Percentiles rank a stretch among this genome's conserved stretches.
phyloP scores from a whole-genome alignment of 2,113 vertebrate species.

The Todiramphus chloris region DNA sequence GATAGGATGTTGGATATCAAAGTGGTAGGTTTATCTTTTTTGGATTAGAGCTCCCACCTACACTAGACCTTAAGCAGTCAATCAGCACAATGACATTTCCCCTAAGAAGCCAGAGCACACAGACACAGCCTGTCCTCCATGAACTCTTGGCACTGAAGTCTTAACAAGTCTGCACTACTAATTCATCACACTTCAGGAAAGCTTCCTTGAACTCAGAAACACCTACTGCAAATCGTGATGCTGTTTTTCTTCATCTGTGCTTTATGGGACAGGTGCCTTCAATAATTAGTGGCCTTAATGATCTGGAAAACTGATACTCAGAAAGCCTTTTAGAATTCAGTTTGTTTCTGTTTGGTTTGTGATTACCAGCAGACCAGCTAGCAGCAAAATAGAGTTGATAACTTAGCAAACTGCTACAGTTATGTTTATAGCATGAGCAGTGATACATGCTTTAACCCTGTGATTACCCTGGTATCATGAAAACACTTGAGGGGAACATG shows the following conservation, averaged over 20 bases:
- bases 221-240: not conserved
- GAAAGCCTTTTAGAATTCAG: not conserved
- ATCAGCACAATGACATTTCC: not conserved
- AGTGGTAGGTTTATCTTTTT: not conserved
- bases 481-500: not conserved
- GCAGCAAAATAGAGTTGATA: not conserved
- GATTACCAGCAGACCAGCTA: not conserved
- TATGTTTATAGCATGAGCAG: not conserved
- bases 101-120: not conserved
- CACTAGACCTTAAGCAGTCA: not conserved
- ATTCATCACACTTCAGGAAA: not conserved
- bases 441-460: not conserved
- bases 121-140: not conserved
- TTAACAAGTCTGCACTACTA: not conserved
- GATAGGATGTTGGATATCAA: not conserved
- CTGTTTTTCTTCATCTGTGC: not conserved
- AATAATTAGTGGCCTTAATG: not conserved
- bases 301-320: not conserved
- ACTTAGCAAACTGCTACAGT: not conserved
- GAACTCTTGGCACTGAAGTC: not conserved
- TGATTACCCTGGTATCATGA: not conserved
- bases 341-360: not conserved
- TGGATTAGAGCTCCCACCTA: not conserved
- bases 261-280: not conserved
- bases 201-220: not conserved